These are phyloP conservation scores for Zaprionus tsacasi DNA, from an alignment of 1,140 invertebrate genomes.

Conservation along the genomic window DNA sequence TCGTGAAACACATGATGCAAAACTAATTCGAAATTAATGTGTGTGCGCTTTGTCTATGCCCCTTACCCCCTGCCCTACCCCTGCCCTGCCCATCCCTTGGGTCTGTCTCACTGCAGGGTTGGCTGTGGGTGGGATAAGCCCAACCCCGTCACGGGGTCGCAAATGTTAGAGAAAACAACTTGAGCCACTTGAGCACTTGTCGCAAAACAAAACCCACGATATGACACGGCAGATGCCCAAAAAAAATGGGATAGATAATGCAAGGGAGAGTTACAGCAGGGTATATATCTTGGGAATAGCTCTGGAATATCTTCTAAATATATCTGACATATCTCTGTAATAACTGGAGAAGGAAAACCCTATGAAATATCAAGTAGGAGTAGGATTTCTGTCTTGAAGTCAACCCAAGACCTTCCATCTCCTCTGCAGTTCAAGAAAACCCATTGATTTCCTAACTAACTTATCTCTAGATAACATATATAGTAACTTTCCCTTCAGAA, in stretches of 20 bases:
- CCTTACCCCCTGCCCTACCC: not conserved
- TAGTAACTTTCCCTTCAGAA: too few relatives aligned
- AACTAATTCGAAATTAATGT: slow-evolving; percentile 83
- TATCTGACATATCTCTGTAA: too few relatives aligned
- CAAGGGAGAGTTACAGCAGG: not conserved
- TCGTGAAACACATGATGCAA: slow-evolving; percentile 83
- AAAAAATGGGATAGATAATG: not conserved
- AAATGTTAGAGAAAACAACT: not conserved
- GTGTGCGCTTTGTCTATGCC: slow-evolving; percentile 79
- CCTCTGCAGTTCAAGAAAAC: too few relatives aligned
- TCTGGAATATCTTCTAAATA: too few relatives aligned
- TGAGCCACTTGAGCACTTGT: slow-evolving; percentile 46
- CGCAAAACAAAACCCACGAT: slow-evolving; percentile 14
- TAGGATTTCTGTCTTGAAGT: too few relatives aligned
- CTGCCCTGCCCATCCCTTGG: not conserved
- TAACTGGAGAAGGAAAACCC: too few relatives aligned
- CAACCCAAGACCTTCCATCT: too few relatives aligned
- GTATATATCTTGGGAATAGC: not conserved
- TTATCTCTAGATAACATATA: not conserved
- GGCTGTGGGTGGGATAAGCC: slow-evolving; percentile 18
- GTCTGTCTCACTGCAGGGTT: not conserved
- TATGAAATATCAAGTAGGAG: too few relatives aligned
- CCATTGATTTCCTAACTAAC: too few relatives aligned
- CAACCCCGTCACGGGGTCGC: not conserved
- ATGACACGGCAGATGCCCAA: not conserved